These are phyloP conservation scores for Clivina fossor DNA, from an alignment of 2,888 invertebrate genomes.

Conservation along the genomic window DNA sequence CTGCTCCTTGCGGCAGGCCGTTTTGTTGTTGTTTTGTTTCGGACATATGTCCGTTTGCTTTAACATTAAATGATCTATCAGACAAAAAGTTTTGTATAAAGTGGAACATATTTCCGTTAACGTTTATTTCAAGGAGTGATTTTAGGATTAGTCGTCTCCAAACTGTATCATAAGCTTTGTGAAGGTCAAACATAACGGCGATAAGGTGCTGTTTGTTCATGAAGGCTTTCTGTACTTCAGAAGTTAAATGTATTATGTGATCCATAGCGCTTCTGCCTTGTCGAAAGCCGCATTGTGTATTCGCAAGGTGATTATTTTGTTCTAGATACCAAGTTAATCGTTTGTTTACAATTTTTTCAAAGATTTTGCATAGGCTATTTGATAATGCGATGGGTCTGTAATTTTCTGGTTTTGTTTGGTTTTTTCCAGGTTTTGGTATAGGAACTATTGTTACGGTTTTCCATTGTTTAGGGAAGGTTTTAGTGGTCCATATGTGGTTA, in stretches of 20 bases:
- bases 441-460: not conserved
- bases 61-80: slow-evolving; percentile 1
- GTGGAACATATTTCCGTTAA: not conserved
- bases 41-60: not conserved
- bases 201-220: slow-evolving; percentile 12
- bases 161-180: slow-evolving; percentile 7
- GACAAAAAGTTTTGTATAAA: slow-evolving; percentile 9
- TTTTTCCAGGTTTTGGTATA: slow-evolving; percentile 5
- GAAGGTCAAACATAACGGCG: slow-evolving; percentile 5
- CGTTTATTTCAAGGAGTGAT: not conserved
- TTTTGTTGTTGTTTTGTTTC: slow-evolving; percentile 4
- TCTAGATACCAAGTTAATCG: slow-evolving; percentile 4
- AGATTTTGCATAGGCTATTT: not conserved
- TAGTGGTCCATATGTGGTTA: slow-evolving; percentile 5
- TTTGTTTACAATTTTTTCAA: slow-evolving; percentile 10
- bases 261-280: not conserved
- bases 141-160: not conserved
- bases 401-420: not conserved
- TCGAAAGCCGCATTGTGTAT: slow-evolving; percentile 7
- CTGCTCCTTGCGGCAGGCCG: slow-evolving; percentile 9
- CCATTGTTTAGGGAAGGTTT: slow-evolving; percentile 1
- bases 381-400: not conserved
- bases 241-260: slow-evolving; percentile 2
- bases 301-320: slow-evolving; percentile 1
- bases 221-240: slow-evolving; percentile 12